Base-by-base conservation (phyloP, 1,140 invertebrate species). In the Pogonognathellus flavescens region DNA sequence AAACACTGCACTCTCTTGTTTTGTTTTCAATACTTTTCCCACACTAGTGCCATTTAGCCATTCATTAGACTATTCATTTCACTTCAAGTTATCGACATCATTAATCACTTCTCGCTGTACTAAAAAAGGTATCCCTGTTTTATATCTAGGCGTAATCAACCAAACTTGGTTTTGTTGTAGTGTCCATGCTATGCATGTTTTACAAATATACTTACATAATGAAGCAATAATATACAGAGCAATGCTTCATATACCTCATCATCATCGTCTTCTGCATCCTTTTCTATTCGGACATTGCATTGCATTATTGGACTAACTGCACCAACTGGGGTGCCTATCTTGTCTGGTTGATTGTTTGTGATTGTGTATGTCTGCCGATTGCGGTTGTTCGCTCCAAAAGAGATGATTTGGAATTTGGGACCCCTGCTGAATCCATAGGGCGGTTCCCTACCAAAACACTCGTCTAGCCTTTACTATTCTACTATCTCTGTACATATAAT, bases 321-420 rank as follows among this genome's bases (percentile, higher is more conserved):
- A 8, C 14, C 11, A 70, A 11, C 18, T 70, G 20, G 20, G 31
- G 66, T 70, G 25, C 25, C 25, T 70, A 41, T 70, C 66, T 25
- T 13, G 66, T 60, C 59, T 60, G n/a, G 20, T n/a, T 76, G 70
- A 76, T 76, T 76, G 70, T 76, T 76, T 76, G 70, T 76, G 70
- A 76, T 76, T 76, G 70, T 70, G 22, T 76, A 18, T 20, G 70
- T 50, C 70, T 76, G 70, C 41, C 70, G 70, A 76, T 76, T 76
- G 70, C 70, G 70, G 70, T 76, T 76, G 41, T 50, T n/a, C 70
- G 70, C 70, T 76, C 70, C 31, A 49, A 76, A 76, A 76, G 70
- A 76, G 70, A 76, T 76, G 70, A 76, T 76, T 76, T 76, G 70
- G 70, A 50, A 76, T 76, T 76, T 76, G 31, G 70, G 70, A 76